These are phyloP conservation scores for Carlito syrichta DNA, from an alignment of 2,113 vertebrate species.

Conservation along the genomic window DNA sequence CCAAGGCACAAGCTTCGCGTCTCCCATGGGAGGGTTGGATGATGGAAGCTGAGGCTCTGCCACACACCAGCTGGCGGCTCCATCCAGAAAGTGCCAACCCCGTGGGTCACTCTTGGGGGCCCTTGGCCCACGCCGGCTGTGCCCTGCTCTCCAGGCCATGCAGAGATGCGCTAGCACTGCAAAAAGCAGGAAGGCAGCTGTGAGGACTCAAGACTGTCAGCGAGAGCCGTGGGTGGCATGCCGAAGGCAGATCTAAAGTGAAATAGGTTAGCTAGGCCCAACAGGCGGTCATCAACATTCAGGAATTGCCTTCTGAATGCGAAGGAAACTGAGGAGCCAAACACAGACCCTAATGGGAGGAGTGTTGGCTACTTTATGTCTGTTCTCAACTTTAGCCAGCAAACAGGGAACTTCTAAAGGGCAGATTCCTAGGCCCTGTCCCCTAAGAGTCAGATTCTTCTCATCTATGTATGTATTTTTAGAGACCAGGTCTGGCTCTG, in stretches of 20 bases:
- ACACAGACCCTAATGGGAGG: not conserved
- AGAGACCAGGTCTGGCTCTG: not conserved
- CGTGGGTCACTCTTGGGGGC: not conserved
- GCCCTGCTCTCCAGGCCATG: not conserved
- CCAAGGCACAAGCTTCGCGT: not conserved
- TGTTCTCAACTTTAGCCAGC: not conserved
- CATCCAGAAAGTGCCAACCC: not conserved
- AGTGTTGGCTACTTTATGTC: fast-evolving
- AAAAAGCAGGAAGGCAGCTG: not conserved
- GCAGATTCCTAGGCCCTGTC: fast-evolving
- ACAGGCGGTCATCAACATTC: too few species aligned
- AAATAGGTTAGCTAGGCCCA: fast-evolving
- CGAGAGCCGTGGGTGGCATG: not conserved
- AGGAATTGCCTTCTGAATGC: fast-evolving
- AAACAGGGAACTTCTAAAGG: not conserved
- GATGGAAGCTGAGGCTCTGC: not conserved
- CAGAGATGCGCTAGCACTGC: not conserved
- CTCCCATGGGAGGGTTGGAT: not conserved
- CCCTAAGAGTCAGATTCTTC: not conserved
- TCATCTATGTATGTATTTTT: not conserved
- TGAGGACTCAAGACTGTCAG: not conserved
- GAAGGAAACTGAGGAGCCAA: fast-evolving
- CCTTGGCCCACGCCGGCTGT: not conserved
- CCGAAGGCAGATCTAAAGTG: not conserved
- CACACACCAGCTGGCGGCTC: not conserved